phyloP scores from a whole-genome alignment of 2,797 vertebrate genomes.

The Cirrhinus molitorella region DNA sequence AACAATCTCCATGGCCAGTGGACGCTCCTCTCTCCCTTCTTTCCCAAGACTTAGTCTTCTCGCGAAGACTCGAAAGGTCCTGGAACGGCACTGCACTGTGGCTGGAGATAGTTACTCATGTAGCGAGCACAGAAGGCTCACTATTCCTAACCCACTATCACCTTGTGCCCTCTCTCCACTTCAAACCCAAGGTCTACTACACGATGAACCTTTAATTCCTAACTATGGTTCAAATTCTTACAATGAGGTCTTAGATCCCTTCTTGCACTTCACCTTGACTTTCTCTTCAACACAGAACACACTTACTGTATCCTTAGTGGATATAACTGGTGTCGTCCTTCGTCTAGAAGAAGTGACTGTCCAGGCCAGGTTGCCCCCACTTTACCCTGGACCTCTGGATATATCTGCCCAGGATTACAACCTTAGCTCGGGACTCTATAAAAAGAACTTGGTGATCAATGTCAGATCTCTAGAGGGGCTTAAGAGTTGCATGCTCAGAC shows the following conservation, averaged over 20 bases:
- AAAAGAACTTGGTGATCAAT: constrained; percentile 69
- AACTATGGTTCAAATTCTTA: constrained; percentile 68
- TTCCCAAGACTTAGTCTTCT: constrained; percentile 73
- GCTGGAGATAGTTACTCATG: constrained; percentile 65
- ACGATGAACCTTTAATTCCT: constrained; percentile 69
- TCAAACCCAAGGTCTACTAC: constrained; percentile 10
- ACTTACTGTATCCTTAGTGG: constrained; percentile 72
- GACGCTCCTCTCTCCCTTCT: constrained; percentile 71
- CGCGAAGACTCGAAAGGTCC: constrained; percentile 68
- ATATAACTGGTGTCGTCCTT: constrained; percentile 69
- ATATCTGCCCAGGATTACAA: constrained; percentile 59
- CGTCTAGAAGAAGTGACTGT: constrained; percentile 74
- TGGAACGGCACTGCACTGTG: constrained; percentile 76
- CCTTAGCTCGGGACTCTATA: constrained; percentile 62
- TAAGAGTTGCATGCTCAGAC: constrained; percentile 71
- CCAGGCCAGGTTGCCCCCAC: constrained; percentile 75
- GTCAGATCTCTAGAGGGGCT: constrained; percentile 75
- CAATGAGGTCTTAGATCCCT: constrained; percentile 62
- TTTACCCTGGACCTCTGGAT: constrained; percentile 69
- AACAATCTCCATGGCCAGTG: constrained; percentile 56
- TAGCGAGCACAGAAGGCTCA: constrained; percentile 70
- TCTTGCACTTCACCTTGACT: constrained; percentile 78
- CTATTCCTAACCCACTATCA: constrained; percentile 46
- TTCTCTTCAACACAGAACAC: constrained; percentile 73
- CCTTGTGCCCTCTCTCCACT: constrained; percentile 40